Percentiles rank a stretch among this genome's conserved stretches.
These are phyloP conservation scores for Argyrosomus regius DNA, from an alignment of 2,797 vertebrate genomes.

Conservation along the genomic window DNA sequence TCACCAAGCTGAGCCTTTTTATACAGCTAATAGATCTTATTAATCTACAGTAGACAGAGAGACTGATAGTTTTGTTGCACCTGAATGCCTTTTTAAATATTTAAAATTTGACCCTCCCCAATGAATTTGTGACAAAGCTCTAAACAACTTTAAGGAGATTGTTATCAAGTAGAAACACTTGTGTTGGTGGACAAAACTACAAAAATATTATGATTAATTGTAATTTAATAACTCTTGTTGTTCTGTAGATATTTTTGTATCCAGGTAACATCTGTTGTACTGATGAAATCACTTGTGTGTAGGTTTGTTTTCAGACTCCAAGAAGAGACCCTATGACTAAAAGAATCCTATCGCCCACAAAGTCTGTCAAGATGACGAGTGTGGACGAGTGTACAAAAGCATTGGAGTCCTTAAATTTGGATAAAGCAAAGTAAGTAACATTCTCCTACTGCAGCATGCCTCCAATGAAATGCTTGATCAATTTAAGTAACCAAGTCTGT, in stretches of 20 bases:
- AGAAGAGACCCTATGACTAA: slow-evolving; percentile 92
- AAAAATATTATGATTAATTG: background rate
- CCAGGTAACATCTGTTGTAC: background rate
- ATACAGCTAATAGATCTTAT: background rate
- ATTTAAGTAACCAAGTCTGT: background rate
- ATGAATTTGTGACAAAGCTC: background rate
- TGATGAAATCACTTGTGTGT: slow-evolving; percentile 34
- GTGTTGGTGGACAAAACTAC: background rate
- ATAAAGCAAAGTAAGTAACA: slow-evolving; percentile 81
- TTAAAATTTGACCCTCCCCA: background rate
- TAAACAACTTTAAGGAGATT: background rate
- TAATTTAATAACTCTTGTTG: background rate
- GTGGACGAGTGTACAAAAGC: slow-evolving; percentile 74
- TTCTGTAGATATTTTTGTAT: background rate
- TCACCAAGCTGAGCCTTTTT: background rate
- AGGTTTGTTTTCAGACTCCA: slow-evolving; percentile 98
- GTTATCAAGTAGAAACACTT: background rate
- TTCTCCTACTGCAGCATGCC: background rate
- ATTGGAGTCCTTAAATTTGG: slow-evolving; percentile 65
- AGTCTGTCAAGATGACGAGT: slow-evolving; percentile 73
- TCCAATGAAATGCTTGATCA: background rate
- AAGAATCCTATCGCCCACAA: slow-evolving; percentile 88
- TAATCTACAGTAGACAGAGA: background rate
- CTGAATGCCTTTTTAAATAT: background rate
- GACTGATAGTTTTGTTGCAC: background rate